Conservation (phyloP, 2,888 invertebrate genomes). For the Cerceris ruficornis region DNA sequence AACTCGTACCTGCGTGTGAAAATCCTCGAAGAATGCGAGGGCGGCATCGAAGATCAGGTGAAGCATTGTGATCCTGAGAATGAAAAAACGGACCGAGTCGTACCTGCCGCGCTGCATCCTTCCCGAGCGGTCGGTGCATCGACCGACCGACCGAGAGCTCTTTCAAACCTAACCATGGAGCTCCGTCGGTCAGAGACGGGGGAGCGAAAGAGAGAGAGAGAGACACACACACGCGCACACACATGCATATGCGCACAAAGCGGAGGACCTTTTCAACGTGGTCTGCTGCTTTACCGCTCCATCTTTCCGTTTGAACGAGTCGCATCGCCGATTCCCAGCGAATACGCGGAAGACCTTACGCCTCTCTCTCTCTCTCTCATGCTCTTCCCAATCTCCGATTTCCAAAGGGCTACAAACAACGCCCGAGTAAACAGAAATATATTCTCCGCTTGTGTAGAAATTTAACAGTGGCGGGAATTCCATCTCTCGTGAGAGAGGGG, state of each 20-base stretch:
- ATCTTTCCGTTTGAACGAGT: not conserved
- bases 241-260: too few species aligned
- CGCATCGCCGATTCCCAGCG: not conserved
- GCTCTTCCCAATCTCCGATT: too few species aligned
- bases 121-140: slow-evolving; percentile 55
- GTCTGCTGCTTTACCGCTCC: too few species aligned
- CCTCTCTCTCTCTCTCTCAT: too few species aligned
- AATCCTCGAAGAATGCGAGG: slow-evolving; percentile 76
- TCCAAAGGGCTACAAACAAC: too few species aligned
- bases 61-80: slow-evolving; percentile 74
- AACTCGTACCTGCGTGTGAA: slow-evolving; percentile 73
- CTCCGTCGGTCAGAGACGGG: slow-evolving; percentile 3
- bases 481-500: too few species aligned
- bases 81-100: slow-evolving; percentile 71
- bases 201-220: slow-evolving; percentile 20
- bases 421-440: too few species aligned
- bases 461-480: too few species aligned
- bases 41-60: slow-evolving; percentile 76
- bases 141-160: slow-evolving; percentile 19
- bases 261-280: too few species aligned
- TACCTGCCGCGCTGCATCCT: slow-evolving; percentile 68
- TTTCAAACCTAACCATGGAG: too few species aligned
- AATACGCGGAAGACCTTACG: too few species aligned
- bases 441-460: too few species aligned
- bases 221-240: slow-evolving; percentile 9